Conservation (phyloP, 2,113 vertebrate species). For the Ramphastos sulfuratus region DNA sequence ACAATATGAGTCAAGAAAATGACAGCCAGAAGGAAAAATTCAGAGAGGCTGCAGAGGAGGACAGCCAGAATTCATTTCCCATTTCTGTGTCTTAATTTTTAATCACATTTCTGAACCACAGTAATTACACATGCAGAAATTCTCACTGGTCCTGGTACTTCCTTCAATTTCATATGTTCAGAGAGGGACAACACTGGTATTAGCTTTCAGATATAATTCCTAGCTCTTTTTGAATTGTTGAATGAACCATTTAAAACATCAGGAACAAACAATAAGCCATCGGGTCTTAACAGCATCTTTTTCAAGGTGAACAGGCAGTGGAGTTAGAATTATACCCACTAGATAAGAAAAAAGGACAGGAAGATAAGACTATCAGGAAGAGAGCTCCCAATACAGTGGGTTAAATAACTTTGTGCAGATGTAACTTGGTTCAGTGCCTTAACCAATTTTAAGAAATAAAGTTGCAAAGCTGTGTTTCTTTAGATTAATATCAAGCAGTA, state of each 20-base stretch:
- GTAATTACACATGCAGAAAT: neutral
- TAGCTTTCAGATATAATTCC: neutral
- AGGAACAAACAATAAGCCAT: neutral
- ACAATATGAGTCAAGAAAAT: neutral
- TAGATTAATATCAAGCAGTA: neutral
- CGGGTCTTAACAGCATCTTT: neutral
- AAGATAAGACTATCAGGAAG: neutral
- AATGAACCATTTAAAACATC: neutral
- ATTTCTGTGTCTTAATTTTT: conserved; percentile 14
- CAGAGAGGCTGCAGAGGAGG: neutral
- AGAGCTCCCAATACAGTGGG: neutral
- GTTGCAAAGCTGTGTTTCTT: neutral
- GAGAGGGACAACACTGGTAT: neutral
- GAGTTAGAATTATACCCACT: neutral
- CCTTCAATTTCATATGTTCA: neutral
- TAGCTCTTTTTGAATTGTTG: neutral
- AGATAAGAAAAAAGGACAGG: neutral
- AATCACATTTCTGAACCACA: neutral
- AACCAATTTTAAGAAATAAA: neutral
- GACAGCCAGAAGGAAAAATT: neutral
- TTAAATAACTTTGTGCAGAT: neutral
- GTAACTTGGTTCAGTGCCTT: neutral
- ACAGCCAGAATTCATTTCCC: neutral
- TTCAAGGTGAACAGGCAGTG: neutral
- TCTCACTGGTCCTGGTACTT: neutral